Evolutionary conservation across 2,113 vertebrate genomes (phyloP).

Genomic region (Amphiprion percula): DNA sequence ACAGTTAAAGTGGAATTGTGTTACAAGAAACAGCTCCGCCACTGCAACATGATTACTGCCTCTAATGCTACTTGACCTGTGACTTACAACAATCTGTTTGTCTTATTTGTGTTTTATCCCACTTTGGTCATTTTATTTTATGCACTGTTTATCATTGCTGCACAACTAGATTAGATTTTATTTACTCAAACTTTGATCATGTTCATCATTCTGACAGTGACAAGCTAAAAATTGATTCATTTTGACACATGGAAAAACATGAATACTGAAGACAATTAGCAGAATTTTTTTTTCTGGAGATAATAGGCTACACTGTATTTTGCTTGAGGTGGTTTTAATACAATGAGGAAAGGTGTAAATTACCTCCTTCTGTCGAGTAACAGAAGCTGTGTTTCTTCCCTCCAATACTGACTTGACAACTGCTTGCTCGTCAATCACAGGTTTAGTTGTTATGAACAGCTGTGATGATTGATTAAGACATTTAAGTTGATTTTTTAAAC

Average conservation of each 20-base stretch:
- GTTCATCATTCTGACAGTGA: neutral
- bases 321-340: neutral
- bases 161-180: neutral
- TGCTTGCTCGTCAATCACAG: neutral
- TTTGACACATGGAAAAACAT: neutral
- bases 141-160: neutral
- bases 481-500: constrained; percentile 4
- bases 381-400: neutral
- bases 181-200: neutral
- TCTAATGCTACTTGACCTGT: neutral
- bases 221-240: neutral
- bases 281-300: neutral
- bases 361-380: neutral
- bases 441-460: neutral
- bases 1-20: neutral
- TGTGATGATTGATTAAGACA: constrained; percentile 18
- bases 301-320: too few relatives aligned
- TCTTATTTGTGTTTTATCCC: neutral
- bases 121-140: neutral
- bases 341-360: neutral
- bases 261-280: neutral
- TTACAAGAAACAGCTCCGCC: neutral
- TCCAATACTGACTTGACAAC: neutral
- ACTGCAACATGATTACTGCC: neutral
- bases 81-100: neutral